Conservation (phyloP, 2,113 vertebrate species). For the Leucosticte australis region DNA sequence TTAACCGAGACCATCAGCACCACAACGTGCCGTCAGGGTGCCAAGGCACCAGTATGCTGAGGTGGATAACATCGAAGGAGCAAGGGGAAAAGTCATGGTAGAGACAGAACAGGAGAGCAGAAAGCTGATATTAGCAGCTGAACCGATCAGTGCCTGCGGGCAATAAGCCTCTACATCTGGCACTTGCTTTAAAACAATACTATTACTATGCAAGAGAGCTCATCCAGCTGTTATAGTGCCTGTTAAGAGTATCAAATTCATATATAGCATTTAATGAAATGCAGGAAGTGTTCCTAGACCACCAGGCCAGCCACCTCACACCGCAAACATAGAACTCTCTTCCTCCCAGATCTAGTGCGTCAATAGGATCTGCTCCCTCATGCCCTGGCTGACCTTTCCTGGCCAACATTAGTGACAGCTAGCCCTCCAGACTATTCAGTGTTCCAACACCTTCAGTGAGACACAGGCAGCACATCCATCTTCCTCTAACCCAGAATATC, state of each 20-base stretch:
- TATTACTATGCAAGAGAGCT: slow-evolving; percentile 50
- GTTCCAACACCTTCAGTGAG: not conserved
- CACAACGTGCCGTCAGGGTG: not conserved
- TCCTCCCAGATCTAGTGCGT: not conserved
- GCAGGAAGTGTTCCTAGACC: slow-evolving; percentile 41
- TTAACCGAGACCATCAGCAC: not conserved
- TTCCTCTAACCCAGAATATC: not conserved
- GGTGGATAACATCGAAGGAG: not conserved
- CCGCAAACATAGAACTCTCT: not conserved
- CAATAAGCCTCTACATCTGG: slow-evolving; percentile 52
- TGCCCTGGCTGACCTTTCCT: not conserved
- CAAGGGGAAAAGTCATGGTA: not conserved
- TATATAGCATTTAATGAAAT: not conserved
- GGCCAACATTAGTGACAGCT: rapidly evolving
- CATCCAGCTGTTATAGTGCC: slow-evolving; percentile 63
- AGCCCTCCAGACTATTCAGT: not conserved
- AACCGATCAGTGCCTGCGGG: slow-evolving; percentile 35
- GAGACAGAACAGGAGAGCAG: not conserved
- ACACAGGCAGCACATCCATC: not conserved
- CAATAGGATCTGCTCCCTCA: not conserved
- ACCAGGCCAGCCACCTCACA: not conserved
- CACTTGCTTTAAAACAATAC: slow-evolving; percentile 49
- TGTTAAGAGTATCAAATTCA: slow-evolving; percentile 58
- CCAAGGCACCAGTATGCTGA: not conserved
- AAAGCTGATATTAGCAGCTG: slow-evolving; percentile 60